phyloP scores from a whole-genome alignment of 2,113 vertebrate genomes.

The Cephalopterus ornatus region DNA sequence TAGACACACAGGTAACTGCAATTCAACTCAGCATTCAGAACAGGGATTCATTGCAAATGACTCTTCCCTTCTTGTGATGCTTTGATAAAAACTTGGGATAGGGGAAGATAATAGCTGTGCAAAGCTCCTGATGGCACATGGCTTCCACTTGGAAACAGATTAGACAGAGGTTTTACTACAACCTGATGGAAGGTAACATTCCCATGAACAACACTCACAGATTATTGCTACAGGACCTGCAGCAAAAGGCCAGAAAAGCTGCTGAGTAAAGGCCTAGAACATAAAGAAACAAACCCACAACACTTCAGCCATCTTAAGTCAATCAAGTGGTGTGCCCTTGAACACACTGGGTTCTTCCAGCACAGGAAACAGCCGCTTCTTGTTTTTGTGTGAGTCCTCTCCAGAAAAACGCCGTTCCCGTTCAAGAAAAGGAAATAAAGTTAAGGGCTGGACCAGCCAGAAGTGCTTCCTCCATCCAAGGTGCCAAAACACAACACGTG shows the following conservation, averaged over 20 bases:
- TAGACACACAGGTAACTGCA: background rate
- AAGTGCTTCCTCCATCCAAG: background rate
- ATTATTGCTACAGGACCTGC: background rate
- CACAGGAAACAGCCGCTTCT: conserved; percentile 15
- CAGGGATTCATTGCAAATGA: no score
- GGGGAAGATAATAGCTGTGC: no score
- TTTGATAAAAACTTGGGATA: no score
- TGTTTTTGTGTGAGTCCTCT: background rate
- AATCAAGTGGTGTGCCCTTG: background rate
- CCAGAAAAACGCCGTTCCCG: background rate
- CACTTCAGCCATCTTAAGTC: background rate
- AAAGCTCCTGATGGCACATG: no score
- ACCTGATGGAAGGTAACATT: background rate
- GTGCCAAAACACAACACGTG: conserved; percentile 27
- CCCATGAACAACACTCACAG: background rate
- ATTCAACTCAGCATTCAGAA: background rate
- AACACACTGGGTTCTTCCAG: background rate
- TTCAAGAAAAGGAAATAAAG: conserved; percentile 34
- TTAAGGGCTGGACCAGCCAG: background rate
- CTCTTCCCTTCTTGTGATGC: no score
- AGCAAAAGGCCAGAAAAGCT: background rate
- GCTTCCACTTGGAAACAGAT: background rate
- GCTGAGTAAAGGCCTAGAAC: background rate
- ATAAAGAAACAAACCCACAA: background rate
- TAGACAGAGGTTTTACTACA: background rate